These are phyloP conservation scores for Pygoscelis adeliae DNA, from an alignment of 2,113 vertebrate species.

Conservation along the genomic window DNA sequence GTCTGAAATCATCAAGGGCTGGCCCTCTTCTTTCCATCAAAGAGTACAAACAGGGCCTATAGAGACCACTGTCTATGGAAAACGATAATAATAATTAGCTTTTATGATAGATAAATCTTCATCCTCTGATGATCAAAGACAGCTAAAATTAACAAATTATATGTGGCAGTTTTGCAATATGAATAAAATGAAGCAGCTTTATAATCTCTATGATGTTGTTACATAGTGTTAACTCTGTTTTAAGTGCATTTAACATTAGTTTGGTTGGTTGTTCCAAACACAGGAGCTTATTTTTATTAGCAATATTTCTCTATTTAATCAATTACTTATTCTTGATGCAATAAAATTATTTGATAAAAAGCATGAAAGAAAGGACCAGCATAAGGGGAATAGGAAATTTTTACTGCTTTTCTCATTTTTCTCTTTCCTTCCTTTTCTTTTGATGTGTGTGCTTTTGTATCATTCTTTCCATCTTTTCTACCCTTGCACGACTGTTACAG, in stretches of 20 bases:
- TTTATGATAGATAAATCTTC: conserved; percentile 62
- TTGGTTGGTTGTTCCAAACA: not conserved
- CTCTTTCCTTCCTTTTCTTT: not conserved
- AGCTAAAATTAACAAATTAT: conserved; percentile 62
- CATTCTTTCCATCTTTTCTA: not conserved
- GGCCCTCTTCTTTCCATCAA: conserved; percentile 34
- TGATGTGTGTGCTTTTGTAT: not conserved
- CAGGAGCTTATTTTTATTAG: not conserved
- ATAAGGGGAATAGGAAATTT: not conserved
- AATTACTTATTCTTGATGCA: not conserved
- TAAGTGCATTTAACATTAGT: conserved; percentile 11
- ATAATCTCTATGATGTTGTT: conserved; percentile 27
- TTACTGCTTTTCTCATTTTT: not conserved
- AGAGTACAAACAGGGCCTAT: conserved; percentile 30
- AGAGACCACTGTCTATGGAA: conserved; percentile 39
- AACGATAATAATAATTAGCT: conserved; percentile 52
- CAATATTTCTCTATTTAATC: not conserved
- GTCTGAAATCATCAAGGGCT: conserved; percentile 64
- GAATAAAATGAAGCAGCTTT: conserved; percentile 45
- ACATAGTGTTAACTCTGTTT: not conserved
- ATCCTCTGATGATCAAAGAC: conserved; percentile 68
- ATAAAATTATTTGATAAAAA: not conserved
- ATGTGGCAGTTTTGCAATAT: conserved; percentile 18
- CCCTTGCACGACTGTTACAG: not conserved
- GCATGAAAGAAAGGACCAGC: not conserved